Percentiles rank a stretch among this genome's conserved stretches.
These are phyloP conservation scores for Ylistrum balloti DNA, from an alignment of 1,140 invertebrate genomes.

Conservation along the genomic window DNA sequence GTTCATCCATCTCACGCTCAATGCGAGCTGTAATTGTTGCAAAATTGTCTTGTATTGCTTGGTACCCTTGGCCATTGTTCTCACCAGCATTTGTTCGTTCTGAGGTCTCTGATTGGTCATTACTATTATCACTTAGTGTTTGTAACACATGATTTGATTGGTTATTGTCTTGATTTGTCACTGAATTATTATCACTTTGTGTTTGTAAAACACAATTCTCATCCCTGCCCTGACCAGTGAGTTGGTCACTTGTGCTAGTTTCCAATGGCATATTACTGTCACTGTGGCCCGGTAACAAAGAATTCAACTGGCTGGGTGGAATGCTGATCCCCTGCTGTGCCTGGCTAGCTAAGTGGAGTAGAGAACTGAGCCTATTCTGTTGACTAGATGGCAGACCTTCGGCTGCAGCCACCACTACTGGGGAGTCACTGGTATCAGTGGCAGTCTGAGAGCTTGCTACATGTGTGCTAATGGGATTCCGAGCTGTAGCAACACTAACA, in stretches of 20 bases:
- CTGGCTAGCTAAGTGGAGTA: constrained; percentile 8
- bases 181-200: not conserved
- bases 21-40: constrained; percentile 67
- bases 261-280: not conserved
- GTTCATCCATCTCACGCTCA: constrained; percentile 70
- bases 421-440: not conserved
- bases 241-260: not conserved
- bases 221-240: not conserved
- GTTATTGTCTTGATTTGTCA: not conserved
- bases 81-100: not conserved
- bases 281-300: not conserved
- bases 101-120: not conserved
- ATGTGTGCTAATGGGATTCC: not conserved
- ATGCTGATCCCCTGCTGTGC: not conserved
- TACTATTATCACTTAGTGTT: not conserved
- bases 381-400: not conserved
- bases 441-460: not conserved
- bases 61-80: constrained; percentile 51
- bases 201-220: not conserved
- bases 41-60: constrained; percentile 62
- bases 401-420: not conserved
- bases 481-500: not conserved
- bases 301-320: not conserved
- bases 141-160: not conserved
- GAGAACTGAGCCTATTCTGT: not conserved